Base-by-base conservation (phyloP, 2,888 invertebrate species). In the Carabus problematicus region DNA sequence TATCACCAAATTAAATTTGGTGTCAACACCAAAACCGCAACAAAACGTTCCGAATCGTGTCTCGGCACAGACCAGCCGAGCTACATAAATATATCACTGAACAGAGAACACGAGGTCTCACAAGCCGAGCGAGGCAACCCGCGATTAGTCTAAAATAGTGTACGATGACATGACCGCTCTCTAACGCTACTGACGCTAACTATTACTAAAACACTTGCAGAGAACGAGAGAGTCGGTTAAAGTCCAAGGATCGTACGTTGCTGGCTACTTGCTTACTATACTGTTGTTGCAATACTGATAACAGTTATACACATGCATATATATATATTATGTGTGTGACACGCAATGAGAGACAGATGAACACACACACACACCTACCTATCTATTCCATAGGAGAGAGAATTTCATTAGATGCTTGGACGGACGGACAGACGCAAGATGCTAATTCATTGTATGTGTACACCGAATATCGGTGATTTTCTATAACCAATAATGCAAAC, bases 81-180 rank as follows among this genome's bases (percentile, higher is more conserved):
- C 69, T 62, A 69, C 61, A 69, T 69, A 69, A 69, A 69, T 69
- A 69, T 62, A 68, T 52, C 60, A 52, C 61, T 14, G 11, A 54
- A 14, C 14, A 54, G 18, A 18, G 55, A 61, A 42, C 69, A 69
- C 69, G 69, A 69, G 69, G 69, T 62, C 61, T 62, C 56, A 55
- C 47, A 62, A 47, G 52, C 29, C 29, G 55, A 61, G 56, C 62
- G 69, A 68, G 66, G 59, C 66, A 66, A 66, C 66, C 62, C 62
- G 69, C 62, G 55, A 55, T 69, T 55, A 56, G 69, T 61, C 62
- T 69, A 69, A 69, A 69, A 69, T 69, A 62, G 69, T 62, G 62
- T 55, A 41, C 18, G 16, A 14, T 19, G 45, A 56, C 69, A 69
- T 62, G 45, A 54, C 62, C 19, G 69, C 69, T 52, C 69, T 69